Evolutionary conservation across 1,140 invertebrate species (phyloP), one percentile per base, ranked within the genome.

Genomic region (Philopotamus ludificatus): DNA sequence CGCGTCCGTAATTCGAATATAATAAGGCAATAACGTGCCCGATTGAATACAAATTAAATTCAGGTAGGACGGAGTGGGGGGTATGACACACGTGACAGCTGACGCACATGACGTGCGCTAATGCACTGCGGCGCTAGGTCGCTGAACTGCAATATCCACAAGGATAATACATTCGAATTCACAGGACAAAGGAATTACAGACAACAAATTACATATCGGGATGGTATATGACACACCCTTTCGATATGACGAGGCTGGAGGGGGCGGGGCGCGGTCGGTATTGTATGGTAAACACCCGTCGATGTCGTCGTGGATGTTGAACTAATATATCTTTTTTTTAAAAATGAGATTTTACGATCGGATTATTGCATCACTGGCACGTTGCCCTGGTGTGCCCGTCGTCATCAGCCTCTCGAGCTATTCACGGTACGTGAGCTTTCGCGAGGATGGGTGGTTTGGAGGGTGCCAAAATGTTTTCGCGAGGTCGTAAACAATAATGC

Each of bases 231-330:
- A 59, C 59, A 51, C 59, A 51, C 49, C 59, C 44, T 8, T 26
- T 15, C 15, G 7, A 23, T 25, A 22, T 22, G 47, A 39, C 45
- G 41, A 12, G 8, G 25, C 23, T 10, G 18, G 22, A 1, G 59
- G 18, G 21, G 34, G 20, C 18, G 15, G 39, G 34, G 21, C 16
- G 18, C 3, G n/a, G 20, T 34, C 26, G 28, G 51, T 59, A 67
- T 67, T 67, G 65, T 67, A 67, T 67, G 65, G 47, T 62, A 67
- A 67, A 67, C 65, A 42, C 55, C 23, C 20, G n/a, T n/a, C 28
- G 41, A 59, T 45, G 12, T 34, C 28, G 28, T 4, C 4, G 28
- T 4, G 28, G n/a, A n/a, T n/a, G n/a, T n/a, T n/a, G n/a, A n/a
- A n/a, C n/a, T n/a, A n/a, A 44, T 44, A 44, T 44, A 12, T 44